Base-by-base conservation (phyloP, 2,797 vertebrate species). In the Halcyon leucocephala region DNA sequence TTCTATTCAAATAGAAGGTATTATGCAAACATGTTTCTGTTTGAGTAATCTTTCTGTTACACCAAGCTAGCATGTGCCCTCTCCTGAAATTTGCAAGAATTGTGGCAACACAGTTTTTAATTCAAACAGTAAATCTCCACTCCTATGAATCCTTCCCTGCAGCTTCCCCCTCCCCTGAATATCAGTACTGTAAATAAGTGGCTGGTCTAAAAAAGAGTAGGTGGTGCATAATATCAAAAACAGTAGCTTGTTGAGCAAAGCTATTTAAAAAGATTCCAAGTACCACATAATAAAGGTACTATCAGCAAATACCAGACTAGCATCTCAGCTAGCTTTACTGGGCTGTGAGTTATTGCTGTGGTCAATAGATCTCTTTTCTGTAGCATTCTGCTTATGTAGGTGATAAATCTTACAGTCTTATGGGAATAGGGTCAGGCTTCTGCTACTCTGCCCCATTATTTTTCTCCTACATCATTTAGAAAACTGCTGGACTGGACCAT, bases 371-470 rank as follows among this genome's bases (percentile, higher is more conserved):
- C 97, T 97, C 96, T 97, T 97, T 97, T 97, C 97, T 95, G 97
- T 97, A 97, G 97, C 97, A 95, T 98, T 96, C 97, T 97, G 96
- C 90, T 72, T 95, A 96, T 96, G 97, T 95, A 97, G 95, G 97
- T 98, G 98, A 98, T 98, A 98, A 98, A 98, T 98, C 98, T 98
- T 96, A 96, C 87, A 86, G 96, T 96, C 98, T 97, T 91, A 78
- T 94, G 97, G 97, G 97, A 97, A 97, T 94, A 92, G 95, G 97
- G 95, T 96, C 96, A 88, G 95, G 82, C 92, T 95, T 93, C 96
- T 97, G 95, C 78, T 96, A 96, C 96, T 97, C 95, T 88, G 95
- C 91, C 96, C 96, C 95, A 94, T 97, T 98, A 97, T 98, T 98
- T 97, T 96, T 97, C 97, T 97, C 96, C 96, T 97, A 94, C 92